These are phyloP conservation scores for Andinoacara biseriatus DNA, from an alignment of 2,113 vertebrate genomes.

Conservation along the genomic window DNA sequence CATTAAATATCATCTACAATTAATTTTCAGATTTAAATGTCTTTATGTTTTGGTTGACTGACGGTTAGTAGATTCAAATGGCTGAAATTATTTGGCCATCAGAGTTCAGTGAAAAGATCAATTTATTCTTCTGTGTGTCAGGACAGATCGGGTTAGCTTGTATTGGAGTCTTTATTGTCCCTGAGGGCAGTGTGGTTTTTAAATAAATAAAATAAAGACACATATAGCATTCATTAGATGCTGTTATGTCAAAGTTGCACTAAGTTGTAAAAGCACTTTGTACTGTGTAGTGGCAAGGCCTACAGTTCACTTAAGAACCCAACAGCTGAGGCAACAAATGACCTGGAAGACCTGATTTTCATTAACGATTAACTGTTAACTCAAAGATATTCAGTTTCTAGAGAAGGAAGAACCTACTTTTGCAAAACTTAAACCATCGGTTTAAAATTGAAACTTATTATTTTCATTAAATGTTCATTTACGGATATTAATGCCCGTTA, in stretches of 20 bases:
- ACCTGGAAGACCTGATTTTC: not conserved
- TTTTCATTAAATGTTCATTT: not conserved
- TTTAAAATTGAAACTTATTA: not conserved
- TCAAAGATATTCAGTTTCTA: not conserved
- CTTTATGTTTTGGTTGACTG: not conserved
- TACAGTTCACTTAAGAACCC: not conserved
- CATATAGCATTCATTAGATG: not conserved
- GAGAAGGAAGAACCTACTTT: not conserved
- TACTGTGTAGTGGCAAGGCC: not conserved
- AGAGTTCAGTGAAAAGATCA: too few species aligned
- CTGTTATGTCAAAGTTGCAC: not conserved
- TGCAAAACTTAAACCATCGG: not conserved
- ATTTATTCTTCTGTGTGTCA: too few species aligned
- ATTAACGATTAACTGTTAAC: not conserved
- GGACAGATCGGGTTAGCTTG: too few species aligned
- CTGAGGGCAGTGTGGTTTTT: not conserved
- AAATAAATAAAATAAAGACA: not conserved
- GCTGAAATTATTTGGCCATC: too few species aligned
- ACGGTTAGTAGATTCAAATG: not conserved
- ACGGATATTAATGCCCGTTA: accelerated
- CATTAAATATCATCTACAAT: not conserved
- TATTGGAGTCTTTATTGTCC: too few species aligned
- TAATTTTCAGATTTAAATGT: not conserved
- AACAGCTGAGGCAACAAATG: not conserved
- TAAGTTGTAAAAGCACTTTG: not conserved